Conservation (phyloP, 2,113 vertebrate genomes). For the Piprites chloris region DNA sequence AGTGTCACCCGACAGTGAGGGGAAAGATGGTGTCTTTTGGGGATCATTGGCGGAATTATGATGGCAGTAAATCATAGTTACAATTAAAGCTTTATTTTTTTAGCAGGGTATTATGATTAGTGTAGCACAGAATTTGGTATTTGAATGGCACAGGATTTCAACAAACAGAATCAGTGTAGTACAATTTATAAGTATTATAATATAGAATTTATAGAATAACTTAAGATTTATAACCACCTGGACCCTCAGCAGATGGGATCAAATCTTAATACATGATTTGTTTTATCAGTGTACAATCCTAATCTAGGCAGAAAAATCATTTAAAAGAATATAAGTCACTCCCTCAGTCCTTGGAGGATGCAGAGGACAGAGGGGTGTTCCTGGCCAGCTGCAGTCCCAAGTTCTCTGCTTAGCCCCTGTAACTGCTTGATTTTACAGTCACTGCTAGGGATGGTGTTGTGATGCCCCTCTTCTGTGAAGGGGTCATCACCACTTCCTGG, state of each 20-base stretch:
- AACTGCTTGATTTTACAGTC: background rate
- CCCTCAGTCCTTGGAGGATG: background rate
- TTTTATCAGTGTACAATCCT: background rate
- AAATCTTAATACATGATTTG: background rate
- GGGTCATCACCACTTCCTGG: background rate
- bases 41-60: background rate
- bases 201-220: background rate
- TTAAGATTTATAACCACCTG: background rate
- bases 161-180: background rate
- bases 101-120: background rate
- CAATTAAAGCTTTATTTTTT: background rate
- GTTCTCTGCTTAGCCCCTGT: background rate
- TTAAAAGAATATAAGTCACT: background rate
- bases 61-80: background rate
- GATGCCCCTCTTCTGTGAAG: background rate
- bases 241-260: background rate
- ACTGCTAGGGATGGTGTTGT: background rate
- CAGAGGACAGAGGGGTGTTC: rapidly evolving
- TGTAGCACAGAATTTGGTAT: background rate
- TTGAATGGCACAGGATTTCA: background rate
- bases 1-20: background rate
- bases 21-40: background rate
- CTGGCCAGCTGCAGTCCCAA: background rate
- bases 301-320: background rate
- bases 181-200: background rate